phyloP scores from a whole-genome alignment of 2,797 vertebrate genomes.

The Eospalax fontanierii region DNA sequence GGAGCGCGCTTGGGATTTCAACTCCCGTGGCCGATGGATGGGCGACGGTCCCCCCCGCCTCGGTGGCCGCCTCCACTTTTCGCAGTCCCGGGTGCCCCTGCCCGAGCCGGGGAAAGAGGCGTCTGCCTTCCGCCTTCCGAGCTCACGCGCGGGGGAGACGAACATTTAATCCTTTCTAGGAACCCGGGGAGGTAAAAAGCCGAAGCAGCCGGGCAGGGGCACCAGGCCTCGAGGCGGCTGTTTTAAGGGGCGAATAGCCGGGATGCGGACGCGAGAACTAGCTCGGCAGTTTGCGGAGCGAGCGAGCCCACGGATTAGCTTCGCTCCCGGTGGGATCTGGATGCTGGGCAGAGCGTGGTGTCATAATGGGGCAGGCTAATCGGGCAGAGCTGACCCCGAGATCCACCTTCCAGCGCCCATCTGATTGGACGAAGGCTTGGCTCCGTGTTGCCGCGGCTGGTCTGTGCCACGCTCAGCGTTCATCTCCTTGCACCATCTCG shows the following conservation, averaged over 20 bases:
- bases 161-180: slow-evolving; percentile 68
- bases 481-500: slow-evolving; percentile 76
- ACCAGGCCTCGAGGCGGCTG: slow-evolving; percentile 71
- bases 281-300: slow-evolving; percentile 70
- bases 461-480: slow-evolving; percentile 74
- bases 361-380: slow-evolving; percentile 70
- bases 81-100: slow-evolving; percentile 60
- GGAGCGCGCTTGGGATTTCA: slow-evolving; percentile 41
- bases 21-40: slow-evolving; percentile 22
- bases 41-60: background rate
- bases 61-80: slow-evolving; percentile 75
- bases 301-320: slow-evolving; percentile 55
- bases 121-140: slow-evolving; percentile 46
- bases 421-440: slow-evolving; percentile 77
- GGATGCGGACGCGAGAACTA: slow-evolving; percentile 54
- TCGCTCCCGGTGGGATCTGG: slow-evolving; percentile 65
- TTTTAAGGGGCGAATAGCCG: background rate
- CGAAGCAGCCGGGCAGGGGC: slow-evolving; percentile 40
- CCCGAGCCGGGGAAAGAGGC: background rate
- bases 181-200: slow-evolving; percentile 47
- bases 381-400: slow-evolving; percentile 72
- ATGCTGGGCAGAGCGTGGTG: slow-evolving; percentile 75
- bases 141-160: slow-evolving; percentile 14
- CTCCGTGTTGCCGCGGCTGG: slow-evolving; percentile 76
- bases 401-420: slow-evolving; percentile 70